phyloP scores from a whole-genome alignment of 1,140 invertebrate species.

The Tribolium madens region DNA sequence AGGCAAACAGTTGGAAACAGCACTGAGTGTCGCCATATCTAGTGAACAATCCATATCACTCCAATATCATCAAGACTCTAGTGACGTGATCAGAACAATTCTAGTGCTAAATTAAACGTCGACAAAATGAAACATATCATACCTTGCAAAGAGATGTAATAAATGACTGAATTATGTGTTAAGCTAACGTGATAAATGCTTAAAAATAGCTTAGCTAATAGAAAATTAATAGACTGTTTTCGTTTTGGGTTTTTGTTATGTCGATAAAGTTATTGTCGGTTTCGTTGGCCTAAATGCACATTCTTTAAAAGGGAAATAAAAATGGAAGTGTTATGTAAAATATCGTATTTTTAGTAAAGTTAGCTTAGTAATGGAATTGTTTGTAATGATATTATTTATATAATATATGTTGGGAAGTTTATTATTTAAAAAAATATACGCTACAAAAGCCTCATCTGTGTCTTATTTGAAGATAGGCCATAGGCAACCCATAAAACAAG shows the following conservation, averaged over 20 bases:
- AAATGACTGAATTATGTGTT: slow-evolving; percentile 48
- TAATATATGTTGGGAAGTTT: slow-evolving; percentile 41
- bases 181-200: slow-evolving; percentile 44
- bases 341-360: slow-evolving; percentile 40
- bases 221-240: slow-evolving; percentile 41
- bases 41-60: slow-evolving; percentile 13
- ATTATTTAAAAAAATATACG: slow-evolving; percentile 41
- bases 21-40: slow-evolving; percentile 66
- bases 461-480: neutral
- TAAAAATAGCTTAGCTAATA: slow-evolving; percentile 37
- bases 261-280: slow-evolving; percentile 15
- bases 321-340: slow-evolving; percentile 36
- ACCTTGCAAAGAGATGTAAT: slow-evolving; percentile 46
- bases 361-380: slow-evolving; percentile 40
- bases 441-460: slow-evolving; percentile 2
- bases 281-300: slow-evolving; percentile 30
- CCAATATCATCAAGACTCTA: slow-evolving; percentile 39
- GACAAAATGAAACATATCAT: slow-evolving; percentile 55
- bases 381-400: slow-evolving; percentile 42
- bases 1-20: slow-evolving; percentile 81
- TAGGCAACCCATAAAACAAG: slow-evolving; percentile 5
- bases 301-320: slow-evolving; percentile 3
- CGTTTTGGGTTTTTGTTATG: slow-evolving; percentile 5
- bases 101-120: slow-evolving; percentile 47
- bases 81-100: slow-evolving; percentile 45